Base-by-base conservation (phyloP, 2,113 vertebrate genomes). In the Polyodon spathula region DNA sequence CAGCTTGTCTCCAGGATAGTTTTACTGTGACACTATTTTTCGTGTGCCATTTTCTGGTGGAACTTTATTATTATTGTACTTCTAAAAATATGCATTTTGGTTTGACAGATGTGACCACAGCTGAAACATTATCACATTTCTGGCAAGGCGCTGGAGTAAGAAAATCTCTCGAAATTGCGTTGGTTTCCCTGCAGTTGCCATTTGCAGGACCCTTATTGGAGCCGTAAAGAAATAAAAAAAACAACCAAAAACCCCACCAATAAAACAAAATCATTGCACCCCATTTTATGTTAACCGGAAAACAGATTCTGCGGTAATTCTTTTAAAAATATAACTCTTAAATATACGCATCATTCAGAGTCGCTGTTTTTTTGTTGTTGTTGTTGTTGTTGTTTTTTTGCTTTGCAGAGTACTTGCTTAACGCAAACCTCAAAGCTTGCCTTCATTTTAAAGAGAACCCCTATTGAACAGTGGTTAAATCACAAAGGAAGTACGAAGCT, bases 361-460 rank as follows among this genome's bases (percentile, higher is more conserved):
- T 68, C 71, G 73, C 71, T 79, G 67, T 66, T 61, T 76, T 62
- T 71, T 62, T 71, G 70, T 62, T 17, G 6, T 63, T 64, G 68
- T 56, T 71, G 56, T 68, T 53, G 11, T 67, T 43, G n/a, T 44
- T 54, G 59, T 44, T 56, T 64, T 62, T 73, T 72, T 40, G 66
- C 75, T 62, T 67, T 69, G 71, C 68, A 73, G 73, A 73, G 64
- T 63, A 66, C 67, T 67, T 57, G 68, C 66, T 72, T 71, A 72
- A 70, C 51, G 61, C 0, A 52, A 63, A 69, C 79, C 80, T 66
- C 75, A 81, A 79, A 77, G 77, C 82, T 76, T 76, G 81, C 85
- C 85, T 87, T 92, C 87, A 90, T 86, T 80, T 84, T 75, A 79
- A 82, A 71, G 76, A 79, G 69, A 74, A 77, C 80, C 63, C 73